A percentile compares a stretch with the other conserved stretches of the same genome.
Evolutionary conservation across 1,140 invertebrate species (phyloP).

Genomic region (Drosophila kepulauana): DNA sequence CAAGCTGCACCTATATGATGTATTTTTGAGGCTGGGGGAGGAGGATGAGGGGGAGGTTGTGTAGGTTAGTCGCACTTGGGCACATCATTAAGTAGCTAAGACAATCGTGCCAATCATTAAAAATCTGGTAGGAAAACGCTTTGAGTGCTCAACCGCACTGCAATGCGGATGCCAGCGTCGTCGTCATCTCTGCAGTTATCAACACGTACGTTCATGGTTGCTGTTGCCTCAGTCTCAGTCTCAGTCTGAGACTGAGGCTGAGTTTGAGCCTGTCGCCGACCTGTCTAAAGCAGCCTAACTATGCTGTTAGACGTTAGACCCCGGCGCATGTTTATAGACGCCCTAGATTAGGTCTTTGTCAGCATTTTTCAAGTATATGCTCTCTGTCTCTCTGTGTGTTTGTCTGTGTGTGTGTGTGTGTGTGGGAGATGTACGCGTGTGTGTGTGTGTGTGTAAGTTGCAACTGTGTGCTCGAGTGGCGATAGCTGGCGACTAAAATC

Average conservation of each 20-base stretch:
- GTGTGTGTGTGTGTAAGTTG: constrained; percentile 14
- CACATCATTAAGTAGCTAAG: constrained; percentile 80
- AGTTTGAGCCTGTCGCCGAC: constrained; percentile 49
- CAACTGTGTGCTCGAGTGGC: constrained; percentile 73
- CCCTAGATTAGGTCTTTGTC: constrained; percentile 83
- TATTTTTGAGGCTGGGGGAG: too few relatives aligned
- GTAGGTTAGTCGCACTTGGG: constrained; percentile 51
- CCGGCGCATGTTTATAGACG: constrained; percentile 78
- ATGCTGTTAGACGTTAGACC: constrained; percentile 64
- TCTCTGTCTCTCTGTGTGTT: constrained; percentile 44
- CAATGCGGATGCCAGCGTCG: constrained; percentile 64
- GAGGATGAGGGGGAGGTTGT: constrained; percentile 2
- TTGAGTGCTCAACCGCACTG: constrained; percentile 53
- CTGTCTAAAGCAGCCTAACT: constrained; percentile 75
- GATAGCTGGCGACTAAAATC: constrained; percentile 73
- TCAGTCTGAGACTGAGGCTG: not conserved
- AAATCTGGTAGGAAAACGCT: constrained; percentile 72
- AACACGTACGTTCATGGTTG: constrained; percentile 54
- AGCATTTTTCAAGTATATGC: constrained; percentile 75
- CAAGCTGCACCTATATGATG: constrained; percentile 28
- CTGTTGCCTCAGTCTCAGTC: not conserved
- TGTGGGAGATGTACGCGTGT: constrained; percentile 7
- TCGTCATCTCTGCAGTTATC: constrained; percentile 60
- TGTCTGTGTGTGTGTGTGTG: constrained; percentile 9
- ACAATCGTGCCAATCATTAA: constrained; percentile 83